Percentiles rank a stretch among this genome's conserved stretches.
Evolutionary conservation across 1,140 invertebrate genomes (phyloP).

Genomic region (Glomeris maerens): DNA sequence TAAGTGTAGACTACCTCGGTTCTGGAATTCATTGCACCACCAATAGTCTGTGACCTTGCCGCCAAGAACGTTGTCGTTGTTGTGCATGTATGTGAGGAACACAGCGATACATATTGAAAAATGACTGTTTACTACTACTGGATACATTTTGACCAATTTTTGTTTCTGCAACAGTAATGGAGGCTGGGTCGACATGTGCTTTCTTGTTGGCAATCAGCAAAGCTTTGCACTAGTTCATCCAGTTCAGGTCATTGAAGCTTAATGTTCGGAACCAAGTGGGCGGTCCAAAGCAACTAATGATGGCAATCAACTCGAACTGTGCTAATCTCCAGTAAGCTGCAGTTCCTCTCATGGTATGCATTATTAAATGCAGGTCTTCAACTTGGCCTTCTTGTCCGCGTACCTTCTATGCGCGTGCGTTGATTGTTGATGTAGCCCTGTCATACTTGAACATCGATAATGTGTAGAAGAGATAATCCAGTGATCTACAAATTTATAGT

Average conservation of each 20-base stretch:
- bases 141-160: constrained; percentile 1
- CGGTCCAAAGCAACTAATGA: constrained; percentile 12
- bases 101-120: no score
- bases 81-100: constrained; percentile 3
- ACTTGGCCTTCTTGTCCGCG: neutral
- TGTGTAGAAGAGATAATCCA: constrained; percentile 7
- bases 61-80: constrained; percentile 2
- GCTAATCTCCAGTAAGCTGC: constrained; percentile 13
- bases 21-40: constrained; percentile 23
- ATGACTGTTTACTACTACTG: no score
- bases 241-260: constrained; percentile 13
- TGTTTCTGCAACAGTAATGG: constrained; percentile 6
- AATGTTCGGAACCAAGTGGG: constrained; percentile 12
- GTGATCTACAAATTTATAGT: no score
- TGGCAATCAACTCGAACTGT: constrained; percentile 12
- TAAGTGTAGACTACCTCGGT: constrained; percentile 24
- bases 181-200: no score
- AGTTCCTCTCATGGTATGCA: constrained; percentile 8
- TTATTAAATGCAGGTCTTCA: neutral
- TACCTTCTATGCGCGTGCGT: neutral
- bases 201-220: no score
- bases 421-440: neutral
- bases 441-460: constrained; percentile 3
- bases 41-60: constrained; percentile 17
- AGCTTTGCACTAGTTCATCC: no score